Evolutionary conservation across 2,888 invertebrate genomes (phyloP), one percentile per base, ranked within the genome.

Genomic region (Noctua janthe): DNA sequence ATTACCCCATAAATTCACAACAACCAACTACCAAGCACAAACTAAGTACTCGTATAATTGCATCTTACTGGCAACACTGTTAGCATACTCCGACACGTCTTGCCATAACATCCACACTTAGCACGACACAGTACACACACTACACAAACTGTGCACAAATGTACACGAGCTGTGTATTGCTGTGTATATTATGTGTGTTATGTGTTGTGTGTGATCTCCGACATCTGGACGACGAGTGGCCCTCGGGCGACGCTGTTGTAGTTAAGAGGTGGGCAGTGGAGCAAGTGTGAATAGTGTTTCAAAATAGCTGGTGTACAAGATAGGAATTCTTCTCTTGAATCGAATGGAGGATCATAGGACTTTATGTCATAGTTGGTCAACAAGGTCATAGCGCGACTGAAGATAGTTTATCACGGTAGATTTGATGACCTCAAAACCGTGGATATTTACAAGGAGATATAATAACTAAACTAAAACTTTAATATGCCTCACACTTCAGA

Each of bases 181-280:
- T 71, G 84, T 66, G 74, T 47, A 82, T 71, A 59, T 66, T 78
- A 67, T 79, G 39, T 77, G 17, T 84, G 54, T 51, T 76, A 78
- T 79, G 74, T 80, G 78, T 80, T 78, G 76, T 81, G 82, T 86
- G 86, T 82, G 86, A 86, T 86, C 85, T 62, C 84, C 79, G 84
- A 73, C 86, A 86, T 86, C 86, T 86, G 86, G 86, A 86, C 81
- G 84, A 49, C 76, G 85, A 86, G 85, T 82, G 81, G 77, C 86
- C 86, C 86, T 83, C 78, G 47, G 84, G 86, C 83, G 74, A 78
- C 70, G 35, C 47, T 35, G 43, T 15, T 13, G n/a, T 74, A 77
- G 84, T 86, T 10, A 35, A 76, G 70, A 47, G 11, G 56, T 17
- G n/a, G 59, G 6, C 81, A 78, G 83, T 71, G 56, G 71, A 47